Conservation (phyloP, 2,888 invertebrate species). For the Tipula lateralis region DNA sequence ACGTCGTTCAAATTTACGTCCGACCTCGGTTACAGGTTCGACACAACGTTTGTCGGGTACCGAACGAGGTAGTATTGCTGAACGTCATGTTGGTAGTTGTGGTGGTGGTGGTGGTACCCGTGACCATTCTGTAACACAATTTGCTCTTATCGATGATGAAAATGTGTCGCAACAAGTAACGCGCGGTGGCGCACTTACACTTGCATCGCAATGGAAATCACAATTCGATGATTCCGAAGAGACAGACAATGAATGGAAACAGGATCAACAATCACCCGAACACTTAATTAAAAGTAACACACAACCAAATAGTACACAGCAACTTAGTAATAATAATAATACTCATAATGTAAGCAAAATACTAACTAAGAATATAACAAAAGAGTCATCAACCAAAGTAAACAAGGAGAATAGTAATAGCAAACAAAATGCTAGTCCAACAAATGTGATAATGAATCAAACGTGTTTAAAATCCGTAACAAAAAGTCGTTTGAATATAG, state of each 20-base stretch:
- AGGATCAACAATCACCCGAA: constrained; percentile 59
- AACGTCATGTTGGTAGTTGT: constrained; percentile 44
- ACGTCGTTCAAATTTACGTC: constrained; percentile 45
- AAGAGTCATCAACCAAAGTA: constrained; percentile 25
- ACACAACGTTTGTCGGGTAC: constrained; percentile 37
- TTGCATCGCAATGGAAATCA: constrained; percentile 93
- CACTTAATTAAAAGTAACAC: constrained; percentile 44
- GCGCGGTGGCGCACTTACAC: constrained; percentile 79
- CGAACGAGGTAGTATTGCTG: constrained; percentile 33
- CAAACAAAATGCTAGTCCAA: not conserved
- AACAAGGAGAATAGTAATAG: not conserved
- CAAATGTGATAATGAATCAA: not conserved
- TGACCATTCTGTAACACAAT: constrained; percentile 83
- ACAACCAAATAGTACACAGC: constrained; percentile 30
- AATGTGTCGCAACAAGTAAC: constrained; percentile 90
- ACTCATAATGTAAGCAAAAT: constrained; percentile 39
- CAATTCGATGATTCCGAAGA: constrained; percentile 95
- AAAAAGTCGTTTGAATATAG: constrained; percentile 66
- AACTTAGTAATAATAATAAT: constrained; percentile 37
- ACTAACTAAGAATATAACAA: not conserved
- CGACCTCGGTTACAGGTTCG: constrained; percentile 39
- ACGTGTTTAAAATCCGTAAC: not conserved
- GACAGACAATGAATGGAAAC: constrained; percentile 91
- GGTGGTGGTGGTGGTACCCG: constrained; percentile 51
- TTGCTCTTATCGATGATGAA: constrained; percentile 89